Conservation (phyloP, 2,888 invertebrate species). For the Luperina nickerlii region DNA sequence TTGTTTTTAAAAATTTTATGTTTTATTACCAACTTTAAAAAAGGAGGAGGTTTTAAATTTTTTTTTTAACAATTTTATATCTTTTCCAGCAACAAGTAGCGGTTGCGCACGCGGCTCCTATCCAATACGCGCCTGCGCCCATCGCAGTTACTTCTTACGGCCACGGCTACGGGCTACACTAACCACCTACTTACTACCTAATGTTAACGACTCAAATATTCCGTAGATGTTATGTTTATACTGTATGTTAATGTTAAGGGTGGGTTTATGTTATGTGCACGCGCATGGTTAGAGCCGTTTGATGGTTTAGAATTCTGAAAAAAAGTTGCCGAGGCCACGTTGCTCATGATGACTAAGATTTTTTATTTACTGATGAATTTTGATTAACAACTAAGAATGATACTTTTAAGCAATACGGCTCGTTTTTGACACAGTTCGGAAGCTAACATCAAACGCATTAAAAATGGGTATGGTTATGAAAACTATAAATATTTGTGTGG, state of each 20-base stretch:
- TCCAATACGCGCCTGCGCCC: conserved; percentile 61
- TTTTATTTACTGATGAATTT: background rate
- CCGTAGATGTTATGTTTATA: conserved; percentile 52
- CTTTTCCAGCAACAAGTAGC: conserved; percentile 68
- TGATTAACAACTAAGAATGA: background rate
- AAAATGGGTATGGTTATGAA: conserved; percentile 30
- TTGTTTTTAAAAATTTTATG: background rate
- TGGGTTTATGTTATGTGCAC: conserved; percentile 29
- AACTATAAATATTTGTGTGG: conserved; percentile 46
- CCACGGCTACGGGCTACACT: conserved; percentile 64
- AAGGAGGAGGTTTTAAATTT: too few species aligned
- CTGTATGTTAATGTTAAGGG: conserved; percentile 48
- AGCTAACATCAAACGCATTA: conserved; percentile 23
- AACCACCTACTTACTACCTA: conserved; percentile 42
- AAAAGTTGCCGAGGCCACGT: background rate
- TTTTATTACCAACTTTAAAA: too few species aligned
- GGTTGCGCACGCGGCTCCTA: conserved; percentile 58
- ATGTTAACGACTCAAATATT: conserved; percentile 59
- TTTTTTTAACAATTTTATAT: background rate
- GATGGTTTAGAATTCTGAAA: conserved; percentile 20
- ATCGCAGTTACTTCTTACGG: conserved; percentile 69
- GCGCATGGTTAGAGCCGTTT: conserved; percentile 39
- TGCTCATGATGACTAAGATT: background rate
- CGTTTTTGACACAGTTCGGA: background rate
- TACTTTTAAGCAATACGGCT: background rate